Evolutionary conservation across 2,888 invertebrate genomes (phyloP), one percentile per base, ranked within the genome.

Genomic region (Leptopterna dolabrata): DNA sequence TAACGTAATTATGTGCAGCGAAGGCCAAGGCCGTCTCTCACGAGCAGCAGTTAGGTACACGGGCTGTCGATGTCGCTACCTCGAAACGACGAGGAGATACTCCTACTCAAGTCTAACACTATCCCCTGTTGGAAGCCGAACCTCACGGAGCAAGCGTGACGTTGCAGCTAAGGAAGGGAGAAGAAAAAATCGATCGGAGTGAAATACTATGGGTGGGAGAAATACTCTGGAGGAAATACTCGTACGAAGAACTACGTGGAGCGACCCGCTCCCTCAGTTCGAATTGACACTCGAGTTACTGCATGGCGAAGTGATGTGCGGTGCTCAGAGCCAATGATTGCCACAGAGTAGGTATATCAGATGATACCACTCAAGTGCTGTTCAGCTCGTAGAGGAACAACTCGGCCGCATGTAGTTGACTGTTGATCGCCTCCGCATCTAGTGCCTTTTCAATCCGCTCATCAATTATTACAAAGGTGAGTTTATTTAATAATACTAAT

Each of bases 181-280:
- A 36, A 36, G 41, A 73, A 73, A 73, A 73, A 73, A 73, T 73
- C 73, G 73, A 73, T 73, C 73, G 36, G 73, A 30, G 73, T 9
- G 36, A 73, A 73, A 36, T 73, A 41, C 41, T 73, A 4, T 19
- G 41, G 36, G 73, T 19, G 41, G 73, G 73, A n/a, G n/a, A n/a
- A 36, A 30, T 73, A 36, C 30, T 16, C 30, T 4, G 73, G 14
- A 41, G 73, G 73, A 63, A 55, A 63, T 63, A 63, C 41, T 73
- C 30, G 16, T 4, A 27, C 36, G 16, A 36, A 16, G 30, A 36
- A 73, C 30, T 30, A 73, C n/a, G 30, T 36, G 36, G 73, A 36
- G 30, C 16, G 73, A 7, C n/a, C 7, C 16, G 73, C 11, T 73
- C 73, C n/a, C 0, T 27, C 19, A 19, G 27, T 63, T 36, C 7